Base-by-base conservation (phyloP, 2,797 vertebrate species). In the Sandelia bainsii region DNA sequence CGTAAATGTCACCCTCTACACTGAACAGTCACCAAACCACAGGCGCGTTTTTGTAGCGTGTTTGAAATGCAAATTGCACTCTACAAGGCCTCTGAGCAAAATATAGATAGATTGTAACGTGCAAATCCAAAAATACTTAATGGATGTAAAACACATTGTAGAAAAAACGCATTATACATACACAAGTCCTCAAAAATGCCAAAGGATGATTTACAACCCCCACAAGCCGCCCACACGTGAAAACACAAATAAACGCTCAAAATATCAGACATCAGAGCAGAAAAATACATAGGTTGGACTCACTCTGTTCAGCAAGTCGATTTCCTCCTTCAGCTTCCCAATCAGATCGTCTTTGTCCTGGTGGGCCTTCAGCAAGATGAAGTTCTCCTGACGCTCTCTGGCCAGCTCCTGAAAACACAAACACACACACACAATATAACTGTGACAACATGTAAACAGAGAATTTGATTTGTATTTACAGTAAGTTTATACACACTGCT, bases 291-390 rank as follows among this genome's bases (percentile, higher is more conserved):
- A 42, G 57, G 65, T 45, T 29, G 62, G 29, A 88, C 96, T 97
- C 91, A 99, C 98, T 93, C 97, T 95, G 92, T 98, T 98, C 87
- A 99, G 94, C 87, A 99, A 92, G 91, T 99, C 96, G 29, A 99
- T 98, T 93, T 99, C 97, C 89, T 99, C 97, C 89, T 93, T 98
- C 90, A 99, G 95, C 89, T 98, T 98, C 72, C 90, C 92, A 50
- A 98, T 96, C 87, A 96, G 89, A 72, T 99, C 97, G 11, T 99
- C 98, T 93, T 98, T 97, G 83, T 99, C 98, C 91, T 98, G 94
- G 9, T 95, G 89, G 79, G 95, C 86, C 82, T 95, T 97, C 85
- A 96, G 74, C 89, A 99, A 83, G 85, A 91, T 93, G 20, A 62
- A 56, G 62, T 95, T 97, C 93, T 99, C 97, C 89, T 99, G 96